A percentile compares a stretch with the other conserved stretches of the same genome.
These are phyloP conservation scores for Manduca sexta DNA, from an alignment of 1,140 invertebrate species.

Conservation along the genomic window DNA sequence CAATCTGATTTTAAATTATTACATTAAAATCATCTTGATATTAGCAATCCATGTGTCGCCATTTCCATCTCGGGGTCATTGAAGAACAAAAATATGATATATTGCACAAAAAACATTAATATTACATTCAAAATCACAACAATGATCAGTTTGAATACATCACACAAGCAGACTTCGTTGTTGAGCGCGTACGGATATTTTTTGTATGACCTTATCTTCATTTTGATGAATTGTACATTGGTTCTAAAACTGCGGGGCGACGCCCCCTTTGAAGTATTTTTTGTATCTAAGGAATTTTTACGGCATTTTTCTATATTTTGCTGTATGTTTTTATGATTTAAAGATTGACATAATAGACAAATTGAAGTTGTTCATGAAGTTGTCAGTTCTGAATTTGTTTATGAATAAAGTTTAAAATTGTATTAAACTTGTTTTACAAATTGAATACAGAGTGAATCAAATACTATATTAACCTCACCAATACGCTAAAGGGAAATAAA, in stretches of 20 bases:
- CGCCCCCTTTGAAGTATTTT: neutral
- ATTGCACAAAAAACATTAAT: slow-evolving; percentile 39
- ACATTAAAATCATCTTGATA: slow-evolving; percentile 5
- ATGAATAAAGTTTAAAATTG: too few species aligned
- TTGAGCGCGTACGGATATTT: slow-evolving; percentile 20
- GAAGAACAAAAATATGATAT: slow-evolving; percentile 25
- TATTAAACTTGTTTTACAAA: too few species aligned
- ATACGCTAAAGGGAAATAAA: too few species aligned
- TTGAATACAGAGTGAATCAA: too few species aligned
- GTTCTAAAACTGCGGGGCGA: neutral
- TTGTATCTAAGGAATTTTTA: neutral
- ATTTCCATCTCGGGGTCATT: slow-evolving; percentile 36
- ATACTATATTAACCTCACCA: too few species aligned
- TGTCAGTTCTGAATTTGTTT: too few species aligned
- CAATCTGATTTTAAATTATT: too few species aligned
- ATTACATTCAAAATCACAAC: slow-evolving; percentile 34
- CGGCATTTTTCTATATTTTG: neutral
- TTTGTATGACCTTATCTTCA: neutral
- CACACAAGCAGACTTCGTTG: slow-evolving; percentile 28
- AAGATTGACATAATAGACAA: too few species aligned
- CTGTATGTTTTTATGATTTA: neutral
- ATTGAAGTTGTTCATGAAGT: too few species aligned
- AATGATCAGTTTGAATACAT: slow-evolving; percentile 27
- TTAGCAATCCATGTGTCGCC: slow-evolving; percentile 31
- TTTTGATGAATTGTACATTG: neutral